Conservation (phyloP, 2,797 vertebrate genomes). For the Perodicticus potto region DNA sequence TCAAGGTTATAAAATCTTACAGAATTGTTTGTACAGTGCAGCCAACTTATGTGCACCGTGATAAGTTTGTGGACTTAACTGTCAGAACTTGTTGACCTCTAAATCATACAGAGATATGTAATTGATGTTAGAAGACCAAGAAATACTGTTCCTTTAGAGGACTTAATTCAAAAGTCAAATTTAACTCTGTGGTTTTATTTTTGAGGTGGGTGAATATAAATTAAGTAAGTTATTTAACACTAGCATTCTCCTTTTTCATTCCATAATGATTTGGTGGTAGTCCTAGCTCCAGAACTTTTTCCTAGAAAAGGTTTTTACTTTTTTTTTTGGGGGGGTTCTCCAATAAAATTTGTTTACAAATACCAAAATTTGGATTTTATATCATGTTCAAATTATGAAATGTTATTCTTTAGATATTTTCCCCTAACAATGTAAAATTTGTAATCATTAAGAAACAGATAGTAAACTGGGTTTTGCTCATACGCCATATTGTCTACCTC, state of each 20-base stretch:
- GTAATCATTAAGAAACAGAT: background rate
- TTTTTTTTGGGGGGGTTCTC: background rate
- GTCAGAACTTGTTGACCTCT: background rate
- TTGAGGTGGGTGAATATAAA: background rate
- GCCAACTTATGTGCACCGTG: too few relatives aligned
- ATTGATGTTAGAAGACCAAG: background rate
- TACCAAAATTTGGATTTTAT: background rate
- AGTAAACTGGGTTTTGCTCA: background rate
- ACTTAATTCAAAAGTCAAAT: background rate
- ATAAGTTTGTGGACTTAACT: too few relatives aligned
- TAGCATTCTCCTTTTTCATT: background rate
- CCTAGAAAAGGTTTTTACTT: too few relatives aligned
- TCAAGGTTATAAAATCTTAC: too few relatives aligned
- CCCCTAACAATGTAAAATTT: background rate
- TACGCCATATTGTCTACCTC: background rate
- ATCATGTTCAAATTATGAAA: background rate
- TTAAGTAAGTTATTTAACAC: background rate
- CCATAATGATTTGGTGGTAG: background rate
- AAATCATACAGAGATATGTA: background rate
- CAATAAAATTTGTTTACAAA: background rate
- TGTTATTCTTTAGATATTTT: background rate
- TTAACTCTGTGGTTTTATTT: conserved; percentile 13
- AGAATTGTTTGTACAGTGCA: too few relatives aligned
- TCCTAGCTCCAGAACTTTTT: background rate
- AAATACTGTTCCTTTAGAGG: background rate